phyloP scores from a whole-genome alignment of 2,113 vertebrate species.

The Equus przewalskii region DNA sequence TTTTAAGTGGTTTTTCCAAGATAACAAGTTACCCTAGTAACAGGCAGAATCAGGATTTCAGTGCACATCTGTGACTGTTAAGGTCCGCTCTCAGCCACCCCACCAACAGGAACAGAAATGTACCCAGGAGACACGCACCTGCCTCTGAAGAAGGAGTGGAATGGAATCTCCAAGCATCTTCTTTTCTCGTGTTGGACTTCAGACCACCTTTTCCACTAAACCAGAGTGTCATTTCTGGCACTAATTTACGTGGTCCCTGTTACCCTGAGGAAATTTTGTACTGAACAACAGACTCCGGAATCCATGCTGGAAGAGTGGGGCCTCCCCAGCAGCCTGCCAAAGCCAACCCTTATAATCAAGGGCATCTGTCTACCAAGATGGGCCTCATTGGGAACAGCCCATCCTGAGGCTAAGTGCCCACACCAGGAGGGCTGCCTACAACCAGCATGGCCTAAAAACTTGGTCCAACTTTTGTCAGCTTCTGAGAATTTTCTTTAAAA shows the following conservation, averaged over 20 bases:
- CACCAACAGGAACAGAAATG: neutral
- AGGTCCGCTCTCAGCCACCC: neutral
- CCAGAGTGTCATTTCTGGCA: neutral
- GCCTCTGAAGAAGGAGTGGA: neutral
- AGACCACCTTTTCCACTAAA: neutral
- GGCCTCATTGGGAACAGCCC: neutral
- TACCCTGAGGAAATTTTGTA: neutral
- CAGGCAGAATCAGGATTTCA: neutral
- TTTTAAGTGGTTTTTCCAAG: neutral
- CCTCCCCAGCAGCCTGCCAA: neutral
- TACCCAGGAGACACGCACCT: neutral
- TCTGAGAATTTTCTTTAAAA: neutral
- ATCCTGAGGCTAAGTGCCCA: neutral
- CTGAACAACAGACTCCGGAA: neutral
- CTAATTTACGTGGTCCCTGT: neutral
- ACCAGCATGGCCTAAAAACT: neutral
- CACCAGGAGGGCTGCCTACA: neutral
- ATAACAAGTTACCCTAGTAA: conserved; percentile 51
- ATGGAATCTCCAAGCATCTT: neutral
- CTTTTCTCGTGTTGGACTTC: neutral
- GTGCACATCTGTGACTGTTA: neutral
- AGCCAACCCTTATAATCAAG: neutral
- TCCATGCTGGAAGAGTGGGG: neutral
- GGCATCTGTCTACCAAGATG: neutral
- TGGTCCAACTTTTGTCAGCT: neutral